A percentile compares a stretch with the other conserved stretches of the same genome.
These are phyloP conservation scores for Andrena minutula DNA, from an alignment of 2,888 invertebrate genomes.

Conservation along the genomic window DNA sequence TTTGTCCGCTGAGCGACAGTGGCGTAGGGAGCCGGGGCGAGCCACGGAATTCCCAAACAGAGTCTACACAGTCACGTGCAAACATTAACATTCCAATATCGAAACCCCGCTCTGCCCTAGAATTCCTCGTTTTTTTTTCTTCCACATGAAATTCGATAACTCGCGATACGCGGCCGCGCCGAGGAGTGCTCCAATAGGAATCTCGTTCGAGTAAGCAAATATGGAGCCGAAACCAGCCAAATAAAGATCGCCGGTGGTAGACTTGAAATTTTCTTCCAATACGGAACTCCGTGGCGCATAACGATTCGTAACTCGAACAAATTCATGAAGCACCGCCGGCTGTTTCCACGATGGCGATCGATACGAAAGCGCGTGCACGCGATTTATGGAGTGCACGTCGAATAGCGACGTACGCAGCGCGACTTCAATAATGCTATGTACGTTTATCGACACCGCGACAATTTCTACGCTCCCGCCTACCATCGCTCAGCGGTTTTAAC, in stretches of 20 bases:
- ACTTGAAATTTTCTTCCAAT: constrained; percentile 1
- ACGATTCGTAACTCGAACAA: constrained; percentile 53
- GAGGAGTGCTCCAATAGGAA: neutral
- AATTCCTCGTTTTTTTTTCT: neutral
- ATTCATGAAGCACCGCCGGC: constrained; percentile 51
- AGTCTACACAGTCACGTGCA: neutral
- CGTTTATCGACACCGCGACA: constrained; percentile 66
- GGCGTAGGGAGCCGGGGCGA: constrained; percentile 35
- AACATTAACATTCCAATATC: neutral
- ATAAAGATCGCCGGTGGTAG: constrained; percentile 10
- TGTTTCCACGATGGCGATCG: constrained; percentile 57
- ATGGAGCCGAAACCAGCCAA: neutral
- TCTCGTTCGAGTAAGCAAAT: neutral
- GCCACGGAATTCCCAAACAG: neutral
- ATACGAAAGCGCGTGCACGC: constrained; percentile 48
- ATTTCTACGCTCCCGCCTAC: constrained; percentile 35
- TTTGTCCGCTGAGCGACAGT: constrained; percentile 58
- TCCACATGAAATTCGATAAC: constrained; percentile 8
- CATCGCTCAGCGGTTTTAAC: constrained; percentile 20
- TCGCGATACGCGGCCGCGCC: constrained; percentile 8
- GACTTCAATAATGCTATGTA: constrained; percentile 69
- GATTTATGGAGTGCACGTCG: constrained; percentile 65
- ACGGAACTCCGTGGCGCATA: constrained; percentile 5
- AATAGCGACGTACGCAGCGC: constrained; percentile 52
- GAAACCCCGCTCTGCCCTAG: neutral